Conservation (phyloP, 2,797 vertebrate species). For the Clarias laeviceps region DNA sequence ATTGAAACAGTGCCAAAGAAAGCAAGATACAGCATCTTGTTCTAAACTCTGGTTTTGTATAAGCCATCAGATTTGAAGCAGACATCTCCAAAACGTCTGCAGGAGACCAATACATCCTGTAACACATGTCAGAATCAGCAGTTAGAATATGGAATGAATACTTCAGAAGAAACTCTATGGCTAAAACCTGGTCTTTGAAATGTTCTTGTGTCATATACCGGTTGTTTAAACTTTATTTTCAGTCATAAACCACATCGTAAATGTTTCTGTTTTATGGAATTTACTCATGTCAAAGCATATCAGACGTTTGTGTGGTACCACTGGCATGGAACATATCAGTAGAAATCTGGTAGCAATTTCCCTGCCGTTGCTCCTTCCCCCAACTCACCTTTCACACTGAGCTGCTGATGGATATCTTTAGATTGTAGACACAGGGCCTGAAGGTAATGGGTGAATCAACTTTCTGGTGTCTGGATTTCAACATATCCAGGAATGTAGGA, state of each 20-base stretch:
- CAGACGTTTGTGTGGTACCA: conserved; percentile 22
- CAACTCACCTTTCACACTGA: conserved; percentile 27
- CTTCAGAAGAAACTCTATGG: not conserved
- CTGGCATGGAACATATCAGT: conserved; percentile 31
- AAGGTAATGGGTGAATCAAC: conserved; percentile 31
- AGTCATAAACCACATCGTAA: not conserved
- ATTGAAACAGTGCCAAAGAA: conserved; percentile 36
- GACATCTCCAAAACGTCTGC: not conserved
- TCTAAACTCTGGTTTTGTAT: conserved; percentile 1
- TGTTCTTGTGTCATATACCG: not conserved
- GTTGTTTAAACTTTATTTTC: conserved; percentile 23
- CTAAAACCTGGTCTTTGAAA: not conserved
- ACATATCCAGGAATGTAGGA: conserved; percentile 7
- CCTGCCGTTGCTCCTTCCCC: conserved; percentile 9
- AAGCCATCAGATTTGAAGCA: not conserved
- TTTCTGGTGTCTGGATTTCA: conserved; percentile 22
- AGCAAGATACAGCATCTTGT: conserved; percentile 25
- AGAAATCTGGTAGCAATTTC: conserved; percentile 43
- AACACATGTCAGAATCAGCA: not conserved
- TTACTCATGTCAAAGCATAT: conserved; percentile 29
- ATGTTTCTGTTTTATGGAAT: conserved; percentile 10
- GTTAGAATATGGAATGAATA: not conserved
- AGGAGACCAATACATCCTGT: not conserved
- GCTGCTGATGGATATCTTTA: conserved; percentile 40
- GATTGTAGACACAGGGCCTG: conserved; percentile 4